Conservation (phyloP, 2,888 invertebrate genomes). For the Toxonevra muliebris region DNA sequence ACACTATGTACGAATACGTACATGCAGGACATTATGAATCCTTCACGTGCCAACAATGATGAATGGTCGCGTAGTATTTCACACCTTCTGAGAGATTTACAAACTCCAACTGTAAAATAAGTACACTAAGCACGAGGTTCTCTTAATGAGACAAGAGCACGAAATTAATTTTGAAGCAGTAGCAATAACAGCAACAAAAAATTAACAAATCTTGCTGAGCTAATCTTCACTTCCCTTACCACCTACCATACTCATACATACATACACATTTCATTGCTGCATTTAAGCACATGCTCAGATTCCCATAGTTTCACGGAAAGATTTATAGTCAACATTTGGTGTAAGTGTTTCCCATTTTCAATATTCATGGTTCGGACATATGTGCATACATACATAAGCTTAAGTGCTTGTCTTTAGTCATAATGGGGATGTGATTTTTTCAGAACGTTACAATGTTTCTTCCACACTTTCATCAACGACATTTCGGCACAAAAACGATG, state of each 20-base stretch:
- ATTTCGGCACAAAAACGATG: too few species aligned
- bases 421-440: slow-evolving; percentile 26
- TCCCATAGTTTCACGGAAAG: slow-evolving; percentile 21
- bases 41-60: too few species aligned
- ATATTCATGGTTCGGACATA: slow-evolving; percentile 23
- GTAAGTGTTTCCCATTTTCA: slow-evolving; percentile 26
- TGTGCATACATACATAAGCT: background rate
- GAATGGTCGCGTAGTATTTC: too few species aligned
- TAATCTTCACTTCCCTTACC: slow-evolving; percentile 1
- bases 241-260: too few species aligned
- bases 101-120: too few species aligned
- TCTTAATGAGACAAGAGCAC: background rate
- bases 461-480: slow-evolving; percentile 7
- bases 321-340: slow-evolving; percentile 22
- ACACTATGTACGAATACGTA: too few species aligned
- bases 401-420: slow-evolving; percentile 26
- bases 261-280: background rate
- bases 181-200: background rate
- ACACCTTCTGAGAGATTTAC: too few species aligned
- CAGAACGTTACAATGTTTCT: slow-evolving; percentile 11
- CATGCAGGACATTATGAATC: too few species aligned
- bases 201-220: slow-evolving; percentile 11
- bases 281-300: slow-evolving; percentile 21
- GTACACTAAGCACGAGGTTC: too few species aligned
- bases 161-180: slow-evolving; percentile 14